Percentiles rank a stretch among this genome's conserved stretches.
These are phyloP conservation scores for Anguilla pacifica DNA, from an alignment of 2,797 vertebrate genomes.

Conservation along the genomic window DNA sequence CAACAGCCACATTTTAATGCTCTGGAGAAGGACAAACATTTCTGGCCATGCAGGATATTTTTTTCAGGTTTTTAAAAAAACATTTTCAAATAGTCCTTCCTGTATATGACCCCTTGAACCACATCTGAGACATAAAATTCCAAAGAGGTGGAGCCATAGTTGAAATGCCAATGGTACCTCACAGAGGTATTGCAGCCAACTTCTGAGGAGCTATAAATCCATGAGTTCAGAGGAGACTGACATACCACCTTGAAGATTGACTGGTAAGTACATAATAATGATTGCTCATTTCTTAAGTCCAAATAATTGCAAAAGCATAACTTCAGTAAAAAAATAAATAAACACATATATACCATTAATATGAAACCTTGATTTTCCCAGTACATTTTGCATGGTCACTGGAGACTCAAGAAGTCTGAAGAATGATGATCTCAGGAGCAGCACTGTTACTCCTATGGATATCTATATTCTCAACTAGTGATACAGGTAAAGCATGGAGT, in stretches of 20 bases:
- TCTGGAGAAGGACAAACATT: too few relatives aligned
- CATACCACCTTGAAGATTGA: background rate
- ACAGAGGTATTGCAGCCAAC: background rate
- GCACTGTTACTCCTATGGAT: background rate
- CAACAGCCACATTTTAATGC: too few relatives aligned
- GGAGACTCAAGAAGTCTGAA: background rate
- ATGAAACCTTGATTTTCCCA: background rate
- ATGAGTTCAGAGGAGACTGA: background rate
- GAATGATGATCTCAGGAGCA: background rate
- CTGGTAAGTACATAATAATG: background rate
- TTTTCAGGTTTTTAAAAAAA: too few relatives aligned
- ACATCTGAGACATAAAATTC: too few relatives aligned
- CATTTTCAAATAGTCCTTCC: too few relatives aligned
- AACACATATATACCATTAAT: background rate
- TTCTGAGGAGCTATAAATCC: background rate
- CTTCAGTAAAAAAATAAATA: background rate
- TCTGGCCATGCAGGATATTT: too few relatives aligned
- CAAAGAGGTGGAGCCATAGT: too few relatives aligned
- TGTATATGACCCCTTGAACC: too few relatives aligned
- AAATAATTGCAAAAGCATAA: too few relatives aligned
- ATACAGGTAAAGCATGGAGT: background rate
- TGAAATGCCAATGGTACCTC: background rate
- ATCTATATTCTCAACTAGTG: background rate
- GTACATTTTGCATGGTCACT: background rate
- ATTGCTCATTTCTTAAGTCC: background rate